Evolutionary conservation across 2,113 vertebrate species (phyloP).

Genomic region (Marmota monax): DNA sequence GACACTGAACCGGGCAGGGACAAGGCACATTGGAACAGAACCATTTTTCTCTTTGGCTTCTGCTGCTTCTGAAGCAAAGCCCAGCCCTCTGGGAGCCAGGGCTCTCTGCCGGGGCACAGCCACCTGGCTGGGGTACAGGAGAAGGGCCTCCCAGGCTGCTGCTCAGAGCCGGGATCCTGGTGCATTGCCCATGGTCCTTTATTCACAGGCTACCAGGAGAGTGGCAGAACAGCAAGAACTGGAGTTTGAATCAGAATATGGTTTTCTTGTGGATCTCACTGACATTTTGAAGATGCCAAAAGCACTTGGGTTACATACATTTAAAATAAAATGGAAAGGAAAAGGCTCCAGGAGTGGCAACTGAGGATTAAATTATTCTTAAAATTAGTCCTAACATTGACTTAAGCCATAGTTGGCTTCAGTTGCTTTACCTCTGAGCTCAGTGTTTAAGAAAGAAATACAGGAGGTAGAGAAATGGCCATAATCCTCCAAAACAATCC

Average conservation of each 20-base stretch:
- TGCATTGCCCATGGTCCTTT: constrained; percentile 53
- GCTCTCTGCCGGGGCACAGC: background rate
- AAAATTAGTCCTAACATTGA: background rate
- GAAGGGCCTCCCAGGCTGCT: constrained; percentile 15
- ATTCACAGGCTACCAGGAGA: constrained; percentile 49
- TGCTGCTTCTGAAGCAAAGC: constrained; percentile 66
- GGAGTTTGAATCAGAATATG: background rate
- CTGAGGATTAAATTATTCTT: background rate
- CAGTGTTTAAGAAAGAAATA: background rate
- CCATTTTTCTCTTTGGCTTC: constrained; percentile 61
- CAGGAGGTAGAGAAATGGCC: background rate
- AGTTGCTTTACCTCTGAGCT: background rate
- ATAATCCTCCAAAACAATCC: background rate
- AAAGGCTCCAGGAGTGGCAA: background rate
- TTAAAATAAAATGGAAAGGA: background rate
- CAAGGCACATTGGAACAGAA: background rate
- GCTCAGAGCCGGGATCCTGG: background rate
- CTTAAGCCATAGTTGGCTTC: background rate
- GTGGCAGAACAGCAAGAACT: constrained; percentile 38
- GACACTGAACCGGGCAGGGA: background rate
- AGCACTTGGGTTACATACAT: background rate
- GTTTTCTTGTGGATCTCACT: background rate
- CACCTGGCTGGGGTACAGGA: background rate
- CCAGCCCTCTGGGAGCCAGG: background rate
- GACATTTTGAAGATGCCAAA: background rate